Conservation (phyloP, 1,140 invertebrate genomes). For the Hyposmocoma kahamanoa region DNA sequence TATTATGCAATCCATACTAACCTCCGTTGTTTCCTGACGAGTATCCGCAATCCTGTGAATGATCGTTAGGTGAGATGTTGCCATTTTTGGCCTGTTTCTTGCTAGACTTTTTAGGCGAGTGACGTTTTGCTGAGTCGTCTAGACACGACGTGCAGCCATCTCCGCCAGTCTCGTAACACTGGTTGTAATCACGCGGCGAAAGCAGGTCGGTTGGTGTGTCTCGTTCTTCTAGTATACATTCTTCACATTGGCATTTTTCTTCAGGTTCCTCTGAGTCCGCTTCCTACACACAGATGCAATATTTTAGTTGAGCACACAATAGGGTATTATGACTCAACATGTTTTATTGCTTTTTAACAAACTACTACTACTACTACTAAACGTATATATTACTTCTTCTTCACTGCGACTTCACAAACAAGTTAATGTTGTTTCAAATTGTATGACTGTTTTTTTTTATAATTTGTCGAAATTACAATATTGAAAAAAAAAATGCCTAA, state of each 20-base stretch:
- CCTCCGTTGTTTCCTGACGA: constrained; percentile 84
- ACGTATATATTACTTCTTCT: too few relatives aligned
- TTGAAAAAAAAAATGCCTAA: too few relatives aligned
- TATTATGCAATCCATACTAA: too few relatives aligned
- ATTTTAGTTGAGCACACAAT: too few relatives aligned
- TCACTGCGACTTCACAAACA: too few relatives aligned
- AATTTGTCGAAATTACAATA: too few relatives aligned
- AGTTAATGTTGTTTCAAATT: too few relatives aligned
- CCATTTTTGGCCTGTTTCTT: constrained; percentile 56
- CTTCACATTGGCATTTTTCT: constrained; percentile 64
- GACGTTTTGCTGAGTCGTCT: constrained; percentile 41
- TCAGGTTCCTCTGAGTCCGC: constrained; percentile 64
- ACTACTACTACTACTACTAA: too few relatives aligned
- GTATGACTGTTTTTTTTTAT: too few relatives aligned
- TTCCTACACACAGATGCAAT: too few relatives aligned
- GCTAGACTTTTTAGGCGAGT: constrained; percentile 43
- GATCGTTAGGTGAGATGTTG: constrained; percentile 78
- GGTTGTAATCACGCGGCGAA: constrained; percentile 42
- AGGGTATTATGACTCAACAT: too few relatives aligned
- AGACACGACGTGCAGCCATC: constrained; percentile 55
- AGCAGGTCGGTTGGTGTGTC: constrained; percentile 60
- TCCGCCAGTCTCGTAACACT: constrained; percentile 39
- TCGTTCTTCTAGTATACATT: constrained; percentile 56
- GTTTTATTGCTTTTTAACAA: too few relatives aligned
- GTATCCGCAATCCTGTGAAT: constrained; percentile 85